These are phyloP conservation scores for Cromileptes altivelis DNA, from an alignment of 2,113 vertebrate species.

Conservation along the genomic window DNA sequence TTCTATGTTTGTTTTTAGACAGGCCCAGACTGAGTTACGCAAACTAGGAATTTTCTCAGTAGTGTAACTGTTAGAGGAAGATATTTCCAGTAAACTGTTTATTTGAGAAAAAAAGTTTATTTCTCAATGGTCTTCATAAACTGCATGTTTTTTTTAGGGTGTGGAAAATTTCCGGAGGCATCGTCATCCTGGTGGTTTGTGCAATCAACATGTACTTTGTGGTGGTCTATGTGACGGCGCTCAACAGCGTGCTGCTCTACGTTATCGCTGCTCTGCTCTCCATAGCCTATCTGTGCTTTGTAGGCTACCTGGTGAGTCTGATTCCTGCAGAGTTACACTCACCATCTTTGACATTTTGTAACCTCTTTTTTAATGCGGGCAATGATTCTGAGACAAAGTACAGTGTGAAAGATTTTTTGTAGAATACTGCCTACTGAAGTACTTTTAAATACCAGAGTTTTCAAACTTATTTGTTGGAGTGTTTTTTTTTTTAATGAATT, in stretches of 20 bases:
- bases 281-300: constrained; percentile 90
- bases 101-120: constrained; percentile 5
- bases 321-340: background rate
- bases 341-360: background rate
- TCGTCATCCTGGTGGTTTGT: constrained; percentile 90
- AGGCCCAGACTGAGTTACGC: background rate
- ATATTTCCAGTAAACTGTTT: background rate
- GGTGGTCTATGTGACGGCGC: constrained; percentile 88
- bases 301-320: constrained; percentile 92
- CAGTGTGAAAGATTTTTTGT: background rate
- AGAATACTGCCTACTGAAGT: background rate
- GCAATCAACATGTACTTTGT: constrained; percentile 97
- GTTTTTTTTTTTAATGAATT: background rate
- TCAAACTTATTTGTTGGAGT: background rate
- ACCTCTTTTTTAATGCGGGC: background rate
- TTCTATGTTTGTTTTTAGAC: background rate
- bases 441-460: background rate
- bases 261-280: constrained; percentile 87
- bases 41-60: constrained; percentile 23
- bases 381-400: background rate
- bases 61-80: background rate
- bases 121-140: constrained; percentile 13
- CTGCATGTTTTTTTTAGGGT: constrained; percentile 77
- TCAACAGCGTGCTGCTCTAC: constrained; percentile 88
- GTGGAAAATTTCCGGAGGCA: constrained; percentile 91